phyloP scores from a whole-genome alignment of 2,888 invertebrate species.

The Heliconius cydno region DNA sequence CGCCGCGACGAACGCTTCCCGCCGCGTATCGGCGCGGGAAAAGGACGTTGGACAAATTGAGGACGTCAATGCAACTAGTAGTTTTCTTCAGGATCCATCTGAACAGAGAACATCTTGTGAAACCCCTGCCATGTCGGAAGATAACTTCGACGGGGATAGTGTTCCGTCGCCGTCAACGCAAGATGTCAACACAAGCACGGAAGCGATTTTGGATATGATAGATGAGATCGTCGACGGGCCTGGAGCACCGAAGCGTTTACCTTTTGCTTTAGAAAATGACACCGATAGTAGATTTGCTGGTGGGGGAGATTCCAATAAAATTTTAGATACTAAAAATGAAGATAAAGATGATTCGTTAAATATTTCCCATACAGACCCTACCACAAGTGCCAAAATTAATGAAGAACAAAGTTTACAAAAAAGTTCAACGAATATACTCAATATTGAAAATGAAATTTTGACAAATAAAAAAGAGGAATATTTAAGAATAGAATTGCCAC shows the following conservation, averaged over 20 bases:
- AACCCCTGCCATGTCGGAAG: slow-evolving; percentile 75
- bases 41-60: slow-evolving; percentile 73
- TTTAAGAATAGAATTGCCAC: slow-evolving; percentile 49
- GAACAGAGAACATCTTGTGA: slow-evolving; percentile 66
- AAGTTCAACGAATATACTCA: slow-evolving; percentile 46
- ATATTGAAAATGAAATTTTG: slow-evolving; percentile 49
- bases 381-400: slow-evolving; percentile 59
- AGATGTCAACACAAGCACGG: slow-evolving; percentile 78
- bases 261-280: slow-evolving; percentile 52
- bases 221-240: slow-evolving; percentile 80
- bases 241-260: slow-evolving; percentile 71
- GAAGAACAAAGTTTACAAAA: slow-evolving; percentile 49
- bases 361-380: slow-evolving; percentile 47
- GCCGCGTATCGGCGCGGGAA: slow-evolving; percentile 83
- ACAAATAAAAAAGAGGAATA: slow-evolving; percentile 51
- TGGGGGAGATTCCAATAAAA: slow-evolving; percentile 40
- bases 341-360: slow-evolving; percentile 39
- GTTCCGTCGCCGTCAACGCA: slow-evolving; percentile 77
- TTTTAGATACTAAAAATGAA: slow-evolving; percentile 30
- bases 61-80: slow-evolving; percentile 74
- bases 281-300: slow-evolving; percentile 44
- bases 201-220: slow-evolving; percentile 81
- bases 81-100: slow-evolving; percentile 65
- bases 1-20: slow-evolving; percentile 80
- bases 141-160: slow-evolving; percentile 77